Conservation (phyloP, 2,113 vertebrate species). For the Accipiter cooperii region DNA sequence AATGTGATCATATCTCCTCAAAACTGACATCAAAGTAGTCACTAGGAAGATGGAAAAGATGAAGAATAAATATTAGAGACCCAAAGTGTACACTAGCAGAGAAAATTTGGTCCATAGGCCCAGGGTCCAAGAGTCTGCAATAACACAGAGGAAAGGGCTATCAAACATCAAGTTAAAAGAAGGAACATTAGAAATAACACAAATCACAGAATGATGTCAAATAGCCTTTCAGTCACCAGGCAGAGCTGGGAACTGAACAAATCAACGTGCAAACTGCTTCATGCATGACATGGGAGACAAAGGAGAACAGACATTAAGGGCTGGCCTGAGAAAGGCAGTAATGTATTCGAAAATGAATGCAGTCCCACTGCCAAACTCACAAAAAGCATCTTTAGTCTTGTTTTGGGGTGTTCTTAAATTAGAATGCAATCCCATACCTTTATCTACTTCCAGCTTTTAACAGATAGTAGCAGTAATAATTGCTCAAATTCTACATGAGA, state of each 20-base stretch:
- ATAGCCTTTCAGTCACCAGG: not conserved
- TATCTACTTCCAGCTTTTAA: not conserved
- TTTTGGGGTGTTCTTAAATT: not conserved
- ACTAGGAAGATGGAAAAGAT: not conserved
- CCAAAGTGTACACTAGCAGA: not conserved
- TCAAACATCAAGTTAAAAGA: not conserved
- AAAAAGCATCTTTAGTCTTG: not conserved
- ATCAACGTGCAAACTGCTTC: not conserved
- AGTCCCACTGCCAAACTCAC: not conserved
- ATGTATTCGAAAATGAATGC: not conserved
- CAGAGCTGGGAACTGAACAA: not conserved
- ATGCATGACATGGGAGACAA: not conserved
- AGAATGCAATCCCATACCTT: not conserved
- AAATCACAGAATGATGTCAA: not conserved
- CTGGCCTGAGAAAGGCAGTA: not conserved
- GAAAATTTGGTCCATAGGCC: not conserved
- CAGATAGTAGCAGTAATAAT: not conserved
- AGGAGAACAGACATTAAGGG: not conserved
- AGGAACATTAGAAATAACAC: not conserved
- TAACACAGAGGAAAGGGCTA: not conserved
- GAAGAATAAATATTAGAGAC: not conserved
- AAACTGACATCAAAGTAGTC: not conserved
- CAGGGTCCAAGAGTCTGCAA: not conserved
- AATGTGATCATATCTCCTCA: constrained; percentile 6
- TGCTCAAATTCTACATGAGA: not conserved